phyloP scores from a whole-genome alignment of 2,797 vertebrate genomes.

The Hyperoplus immaculatus region DNA sequence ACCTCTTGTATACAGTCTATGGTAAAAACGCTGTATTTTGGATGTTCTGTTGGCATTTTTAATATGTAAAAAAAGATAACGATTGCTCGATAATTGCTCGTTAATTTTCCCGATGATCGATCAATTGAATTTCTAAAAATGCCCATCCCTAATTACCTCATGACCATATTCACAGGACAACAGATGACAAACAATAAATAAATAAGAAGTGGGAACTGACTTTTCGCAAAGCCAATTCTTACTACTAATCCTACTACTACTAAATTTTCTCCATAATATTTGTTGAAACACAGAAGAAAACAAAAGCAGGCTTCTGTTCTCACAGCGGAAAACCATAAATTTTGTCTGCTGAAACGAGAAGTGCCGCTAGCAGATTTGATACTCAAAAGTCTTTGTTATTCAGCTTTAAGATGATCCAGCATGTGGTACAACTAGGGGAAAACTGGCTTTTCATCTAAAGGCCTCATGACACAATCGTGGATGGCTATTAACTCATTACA shows the following conservation, averaged over 20 bases:
- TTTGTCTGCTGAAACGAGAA: neutral
- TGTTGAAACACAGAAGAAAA: neutral
- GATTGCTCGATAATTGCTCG: no score
- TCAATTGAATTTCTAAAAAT: no score
- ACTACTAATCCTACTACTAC: neutral
- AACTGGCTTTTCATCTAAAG: constrained; percentile 39
- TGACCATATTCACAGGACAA: constrained; percentile 5
- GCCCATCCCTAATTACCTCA: no score
- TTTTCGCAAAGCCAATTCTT: neutral
- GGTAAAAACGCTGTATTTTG: no score
- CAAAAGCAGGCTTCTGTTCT: neutral
- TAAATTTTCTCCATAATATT: neutral
- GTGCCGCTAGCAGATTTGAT: neutral
- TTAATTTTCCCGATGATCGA: no score
- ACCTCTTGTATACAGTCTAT: no score
- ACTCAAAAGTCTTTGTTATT: neutral
- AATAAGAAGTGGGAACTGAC: neutral
- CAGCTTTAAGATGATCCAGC: constrained; percentile 1
- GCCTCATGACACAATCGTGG: constrained; percentile 19
- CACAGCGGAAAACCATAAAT: neutral
- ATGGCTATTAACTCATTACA: constrained; percentile 33
- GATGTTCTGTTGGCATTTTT: no score
- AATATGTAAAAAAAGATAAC: no score
- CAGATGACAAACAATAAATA: neutral
- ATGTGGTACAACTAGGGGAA: constrained; percentile 12